These are phyloP conservation scores for Tachysurus vachellii DNA, from an alignment of 2,113 vertebrate species.

Conservation along the genomic window DNA sequence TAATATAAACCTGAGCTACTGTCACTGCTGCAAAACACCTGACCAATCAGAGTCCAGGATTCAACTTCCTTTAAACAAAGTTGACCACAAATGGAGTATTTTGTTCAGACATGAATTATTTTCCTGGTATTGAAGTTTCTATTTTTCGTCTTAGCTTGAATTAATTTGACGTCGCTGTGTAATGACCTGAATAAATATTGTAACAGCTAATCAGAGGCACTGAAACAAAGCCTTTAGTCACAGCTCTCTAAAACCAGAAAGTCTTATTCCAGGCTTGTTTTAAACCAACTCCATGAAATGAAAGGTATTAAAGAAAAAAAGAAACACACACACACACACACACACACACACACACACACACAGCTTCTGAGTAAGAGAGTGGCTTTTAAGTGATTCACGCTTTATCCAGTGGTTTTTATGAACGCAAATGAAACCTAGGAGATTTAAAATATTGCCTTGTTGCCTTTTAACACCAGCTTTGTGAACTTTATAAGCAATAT, in stretches of 20 bases:
- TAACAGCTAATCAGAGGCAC: neutral
- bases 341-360: neutral
- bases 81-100: neutral
- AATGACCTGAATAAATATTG: neutral
- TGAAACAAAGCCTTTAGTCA: neutral
- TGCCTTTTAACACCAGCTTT: neutral
- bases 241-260: neutral
- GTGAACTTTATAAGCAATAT: neutral
- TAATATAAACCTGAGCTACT: neutral
- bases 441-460: neutral
- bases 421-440: neutral
- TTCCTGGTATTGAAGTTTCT: neutral
- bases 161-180: neutral
- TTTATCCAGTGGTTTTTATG: neutral
- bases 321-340: slow-evolving; percentile 12
- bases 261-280: neutral
- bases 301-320: neutral
- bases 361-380: neutral
- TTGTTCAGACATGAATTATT: neutral
- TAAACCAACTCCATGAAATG: neutral
- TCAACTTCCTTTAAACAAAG: neutral
- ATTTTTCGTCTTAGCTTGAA: neutral
- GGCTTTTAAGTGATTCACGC: neutral
- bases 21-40: neutral
- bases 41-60: neutral